Base-by-base conservation (phyloP, 2,113 vertebrate species). In the Hypocryptadius cinnamomeus region DNA sequence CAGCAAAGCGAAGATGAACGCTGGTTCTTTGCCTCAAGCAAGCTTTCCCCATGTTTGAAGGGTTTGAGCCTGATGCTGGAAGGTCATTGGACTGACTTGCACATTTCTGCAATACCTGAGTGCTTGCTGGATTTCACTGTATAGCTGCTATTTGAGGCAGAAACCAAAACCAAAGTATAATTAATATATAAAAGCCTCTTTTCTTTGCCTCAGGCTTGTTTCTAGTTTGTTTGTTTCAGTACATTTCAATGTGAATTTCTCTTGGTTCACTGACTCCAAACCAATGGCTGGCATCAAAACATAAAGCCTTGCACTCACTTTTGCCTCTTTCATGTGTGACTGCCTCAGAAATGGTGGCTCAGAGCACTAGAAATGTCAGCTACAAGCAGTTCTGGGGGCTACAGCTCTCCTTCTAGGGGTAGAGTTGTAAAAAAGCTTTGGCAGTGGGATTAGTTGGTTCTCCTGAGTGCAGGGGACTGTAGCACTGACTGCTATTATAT, bases 191-290 rank as follows among this genome's bases (percentile, higher is more conserved):
- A 94, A 97, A 95, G 66, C 84, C 73, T 93, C 35, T 92, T 66
- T 77, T 95, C 91, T 95, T 95, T 92, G 93, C 84, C 93, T 91
- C 66, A 44, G 72, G 84, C 82, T 59, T 95, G 73, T 79, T 97
- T 94, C 71, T 94, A 51, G 91, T 95, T 79, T 90, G 69, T 95
- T 96, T 69, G 90, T 97, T 95, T 95, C 94, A 84, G 87, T 88
- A 90, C 64, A 64, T 95, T 83, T 93, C 79, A 89, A 65, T 72
- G 76, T 94, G 96, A 96, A 65, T 90, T 93, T 96, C 47, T 94
- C 39, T 84, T 87, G 90, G 89, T 93, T 84, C 83, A 30, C 65
- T 96, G 94, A 92, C 79, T 91, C 87, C 69, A 94, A 94, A 93
- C 84, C 85, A 94, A 78, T 90, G 87, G 90, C 80, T 95, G 71